Percentiles rank a stretch among this genome's conserved stretches.
Evolutionary conservation across 1,140 invertebrate species (phyloP).

Genomic region (Microplitis demolitor): DNA sequence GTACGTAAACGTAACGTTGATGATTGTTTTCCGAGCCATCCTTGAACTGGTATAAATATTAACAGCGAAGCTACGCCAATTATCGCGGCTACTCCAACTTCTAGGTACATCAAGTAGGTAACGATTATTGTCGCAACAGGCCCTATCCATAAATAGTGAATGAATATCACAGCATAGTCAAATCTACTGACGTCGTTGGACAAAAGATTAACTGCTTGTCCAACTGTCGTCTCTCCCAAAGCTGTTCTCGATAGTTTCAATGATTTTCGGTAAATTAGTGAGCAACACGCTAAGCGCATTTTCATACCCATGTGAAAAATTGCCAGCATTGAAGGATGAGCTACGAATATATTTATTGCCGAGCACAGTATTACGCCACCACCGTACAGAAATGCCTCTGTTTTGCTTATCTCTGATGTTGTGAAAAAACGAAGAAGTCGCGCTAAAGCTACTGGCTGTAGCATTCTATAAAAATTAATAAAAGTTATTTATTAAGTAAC

Average conservation of each 20-base stretch:
- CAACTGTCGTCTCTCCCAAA: constrained; percentile 77
- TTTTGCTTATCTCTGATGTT: constrained; percentile 47
- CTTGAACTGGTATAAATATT: constrained; percentile 83
- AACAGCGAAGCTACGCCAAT: constrained; percentile 80
- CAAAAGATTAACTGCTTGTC: constrained; percentile 85
- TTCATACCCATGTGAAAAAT: constrained; percentile 76
- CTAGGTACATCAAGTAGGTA: constrained; percentile 75
- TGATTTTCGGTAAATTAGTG: constrained; percentile 82
- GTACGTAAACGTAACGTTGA: constrained; percentile 62
- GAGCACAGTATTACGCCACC: constrained; percentile 71
- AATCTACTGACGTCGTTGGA: constrained; percentile 83
- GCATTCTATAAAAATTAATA: constrained; percentile 60
- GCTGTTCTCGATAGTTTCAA: constrained; percentile 68
- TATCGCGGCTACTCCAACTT: constrained; percentile 74
- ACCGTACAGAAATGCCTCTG: constrained; percentile 72
- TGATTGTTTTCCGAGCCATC: constrained; percentile 73
- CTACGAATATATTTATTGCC: constrained; percentile 68
- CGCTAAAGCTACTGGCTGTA: constrained; percentile 73
- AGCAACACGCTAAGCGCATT: constrained; percentile 77
- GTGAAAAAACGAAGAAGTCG: constrained; percentile 73
- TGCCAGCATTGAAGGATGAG: constrained; percentile 80
- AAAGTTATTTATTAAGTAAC: background rate
- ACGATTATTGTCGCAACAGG: constrained; percentile 78
- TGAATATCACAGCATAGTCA: constrained; percentile 68
- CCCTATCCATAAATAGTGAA: constrained; percentile 74